A percentile compares a stretch with the other conserved stretches of the same genome.
phyloP scores from a whole-genome alignment of 2,888 invertebrate genomes.

The Andrena haemorrhoa region DNA sequence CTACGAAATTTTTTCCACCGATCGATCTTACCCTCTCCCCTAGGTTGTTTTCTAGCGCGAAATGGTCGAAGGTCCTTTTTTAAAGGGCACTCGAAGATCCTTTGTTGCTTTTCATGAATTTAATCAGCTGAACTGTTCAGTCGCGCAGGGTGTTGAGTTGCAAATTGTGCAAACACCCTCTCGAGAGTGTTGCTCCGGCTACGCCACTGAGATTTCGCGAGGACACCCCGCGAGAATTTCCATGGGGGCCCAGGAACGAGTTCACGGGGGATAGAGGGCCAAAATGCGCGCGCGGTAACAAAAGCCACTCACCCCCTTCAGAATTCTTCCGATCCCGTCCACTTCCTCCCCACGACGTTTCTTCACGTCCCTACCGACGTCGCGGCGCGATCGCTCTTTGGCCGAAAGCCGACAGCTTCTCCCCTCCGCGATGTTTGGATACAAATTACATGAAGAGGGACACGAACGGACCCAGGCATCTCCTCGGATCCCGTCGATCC shows the following conservation, averaged over 20 bases:
- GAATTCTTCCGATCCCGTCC: conserved; percentile 62
- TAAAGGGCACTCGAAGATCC: too few relatives aligned
- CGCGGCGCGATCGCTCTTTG: conserved; percentile 79
- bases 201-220: conserved; percentile 18
- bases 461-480: conserved; percentile 62
- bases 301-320: conserved; percentile 63
- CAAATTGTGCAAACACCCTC: background rate
- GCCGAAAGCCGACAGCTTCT: conserved; percentile 77
- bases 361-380: conserved; percentile 65
- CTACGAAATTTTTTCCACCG: background rate
- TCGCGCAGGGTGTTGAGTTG: too few relatives aligned
- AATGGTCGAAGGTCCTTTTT: background rate
- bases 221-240: conserved; percentile 35
- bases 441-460: conserved; percentile 84
- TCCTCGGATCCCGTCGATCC: conserved; percentile 31
- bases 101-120: too few relatives aligned
- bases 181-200: background rate
- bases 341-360: conserved; percentile 70
- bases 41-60: background rate
- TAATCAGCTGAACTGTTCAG: too few relatives aligned
- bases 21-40: background rate
- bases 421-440: conserved; percentile 81
- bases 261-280: conserved; percentile 15
- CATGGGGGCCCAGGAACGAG: background rate
- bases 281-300: conserved; percentile 34